Base-by-base conservation (phyloP, 1,140 invertebrate species). In the Sesamia nonagrioides region DNA sequence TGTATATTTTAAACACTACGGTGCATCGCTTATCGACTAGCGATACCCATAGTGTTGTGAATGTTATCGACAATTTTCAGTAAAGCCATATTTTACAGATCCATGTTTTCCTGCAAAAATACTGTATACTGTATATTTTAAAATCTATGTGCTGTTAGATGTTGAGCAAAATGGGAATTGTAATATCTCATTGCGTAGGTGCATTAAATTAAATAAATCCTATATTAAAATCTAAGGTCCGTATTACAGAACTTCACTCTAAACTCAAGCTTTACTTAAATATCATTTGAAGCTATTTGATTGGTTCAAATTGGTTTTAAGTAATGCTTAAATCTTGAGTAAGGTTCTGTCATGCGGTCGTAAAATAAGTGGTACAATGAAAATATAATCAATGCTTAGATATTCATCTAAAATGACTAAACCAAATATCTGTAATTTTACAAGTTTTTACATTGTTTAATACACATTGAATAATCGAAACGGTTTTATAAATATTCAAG, bases 11-110 rank as follows among this genome's bases (percentile, higher is more conserved):
- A n/a, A n/a, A 40, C 42, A 18, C 50, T 56, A n/a, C 27, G 48
- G 35, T 42, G 13, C 18, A 56, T 37, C 52, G 54, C 54, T 56
- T 56, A 35, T 71, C n/a, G n/a, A 40, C 17, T 18, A 35, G 54
- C n/a, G n/a, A 40, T 11, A 18, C 1, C 61, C 56, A 33, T 66
- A 66, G n/a, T 42, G 33, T 42, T 66, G 61, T 66, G 37, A 40
- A 66, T 66, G 21, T 42, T 66, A 42, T 66, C 37, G 61, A 66
- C 61, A 42, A 63, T 40, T 63, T 37, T 40, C 35, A 18, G n/a
- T 63, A 63, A 35, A 40, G n/a, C 15, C 17, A 9, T 9, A 40
- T 18, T 42, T 27, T 42, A 37, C 37, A 66, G n/a, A 66, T 66
- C 8, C 37, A 17, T 66, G 17, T 42, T 21, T 18, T 27, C 27